Percentiles rank a stretch among this genome's conserved stretches.
These are phyloP conservation scores for Antedon bifida DNA, from an alignment of 35 echinoderm and acorn worm genomes.

Conservation along the genomic window DNA sequence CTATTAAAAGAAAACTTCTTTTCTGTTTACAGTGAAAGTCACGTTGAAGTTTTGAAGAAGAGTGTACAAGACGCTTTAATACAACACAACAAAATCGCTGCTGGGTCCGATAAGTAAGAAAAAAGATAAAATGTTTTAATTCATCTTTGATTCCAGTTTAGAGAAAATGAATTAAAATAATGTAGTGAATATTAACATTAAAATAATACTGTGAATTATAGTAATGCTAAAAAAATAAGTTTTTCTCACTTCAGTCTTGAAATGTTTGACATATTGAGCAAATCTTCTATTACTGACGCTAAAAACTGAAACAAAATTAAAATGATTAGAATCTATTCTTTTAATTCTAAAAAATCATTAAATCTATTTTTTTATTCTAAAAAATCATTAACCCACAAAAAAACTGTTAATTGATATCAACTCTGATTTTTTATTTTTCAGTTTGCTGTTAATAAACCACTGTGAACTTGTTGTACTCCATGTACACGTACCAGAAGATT, in stretches of 20 bases:
- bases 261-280: too few relatives aligned
- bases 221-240: too few relatives aligned
- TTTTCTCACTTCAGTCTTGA: too few relatives aligned
- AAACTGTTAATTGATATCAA: too few relatives aligned
- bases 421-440: constrained; percentile 16
- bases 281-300: too few relatives aligned
- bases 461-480: constrained; percentile 69
- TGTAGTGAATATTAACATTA: not conserved
- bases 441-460: constrained; percentile 52
- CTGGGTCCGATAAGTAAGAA: constrained; percentile 28
- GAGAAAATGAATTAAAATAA: not conserved
- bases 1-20: too few relatives aligned
- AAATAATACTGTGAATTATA: too few relatives aligned
- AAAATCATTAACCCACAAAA: too few relatives aligned
- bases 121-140: not conserved
- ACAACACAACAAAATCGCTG: constrained; percentile 49
- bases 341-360: not conserved
- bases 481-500: constrained; percentile 19
- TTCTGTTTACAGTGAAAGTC: constrained; percentile 15
- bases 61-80: constrained; percentile 39
- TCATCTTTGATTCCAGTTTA: too few relatives aligned
- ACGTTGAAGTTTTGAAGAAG: constrained; percentile 40
- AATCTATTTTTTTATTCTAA: too few relatives aligned
- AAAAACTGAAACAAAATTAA: too few relatives aligned
- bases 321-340: too few relatives aligned